Evolutionary conservation across 1,140 invertebrate genomes (phyloP), one percentile per base, ranked within the genome.

Genomic region (Sminthurides bifidus): DNA sequence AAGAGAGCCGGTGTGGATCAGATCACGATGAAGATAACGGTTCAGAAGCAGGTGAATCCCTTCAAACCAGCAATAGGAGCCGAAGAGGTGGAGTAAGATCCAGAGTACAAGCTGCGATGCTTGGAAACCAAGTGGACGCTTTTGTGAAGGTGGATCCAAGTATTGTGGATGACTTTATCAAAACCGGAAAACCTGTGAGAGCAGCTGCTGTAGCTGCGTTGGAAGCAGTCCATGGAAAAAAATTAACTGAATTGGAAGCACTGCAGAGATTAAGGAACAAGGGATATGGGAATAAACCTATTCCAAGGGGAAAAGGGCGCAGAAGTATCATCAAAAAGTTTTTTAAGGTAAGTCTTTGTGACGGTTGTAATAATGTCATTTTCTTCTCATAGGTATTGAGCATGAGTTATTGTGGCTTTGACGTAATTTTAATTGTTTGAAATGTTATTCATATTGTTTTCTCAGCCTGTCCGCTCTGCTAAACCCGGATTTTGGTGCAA

Each of bases 401-500:
- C 4, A 35, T 10, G 8, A 24, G 27, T 30, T 26, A 21, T 8
- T 5, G 8, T 43, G 8, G 8, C 17, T 43, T 21, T 8, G 17
- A 8, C 17, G 6, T 43, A 8, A 6, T 17, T n/a, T 43, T 43
- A 17, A 49, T 49, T 49, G 31, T 4, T 26, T 4, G 10, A 8
- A 10, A 10, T 29, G 15, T 26, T 33, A 33, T 49, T 49, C 10
- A 21, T 33, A 24, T 49, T 17, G 10, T 24, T 49, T 49, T 8
- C 17, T n/a, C 23, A 41, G 33, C 30, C 30, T 24, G 29, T 24
- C 14, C 24, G 26, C 27, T 8, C 19, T 8, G 2, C n/a, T 8
- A 23, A 46, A 33, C 17, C 3, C 8, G 31, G 15, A 12, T n/a
- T 5, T 60, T 45, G 60, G 44, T 60, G 52, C 15, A 52, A 35